Evolutionary conservation across 2,113 vertebrate species (phyloP).

Genomic region (Rhodinocichla rosea): DNA sequence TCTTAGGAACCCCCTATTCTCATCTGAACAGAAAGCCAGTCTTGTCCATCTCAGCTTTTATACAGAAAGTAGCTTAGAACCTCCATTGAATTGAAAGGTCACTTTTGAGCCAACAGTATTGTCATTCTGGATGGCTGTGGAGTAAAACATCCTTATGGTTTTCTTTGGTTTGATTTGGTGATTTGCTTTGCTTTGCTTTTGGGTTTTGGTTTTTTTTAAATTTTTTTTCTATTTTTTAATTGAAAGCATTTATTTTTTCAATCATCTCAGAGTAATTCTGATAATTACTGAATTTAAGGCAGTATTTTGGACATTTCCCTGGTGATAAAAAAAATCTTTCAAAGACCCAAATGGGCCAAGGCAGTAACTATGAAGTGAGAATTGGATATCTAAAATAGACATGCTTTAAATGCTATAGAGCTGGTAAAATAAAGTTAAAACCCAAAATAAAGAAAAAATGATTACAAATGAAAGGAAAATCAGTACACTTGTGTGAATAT

Average conservation of each 20-base stretch:
- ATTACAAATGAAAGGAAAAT: background rate
- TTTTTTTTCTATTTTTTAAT: background rate
- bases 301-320: background rate
- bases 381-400: fast-evolving
- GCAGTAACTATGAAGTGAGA: background rate
- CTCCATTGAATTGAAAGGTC: background rate
- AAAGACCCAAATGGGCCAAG: background rate
- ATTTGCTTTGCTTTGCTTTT: background rate
- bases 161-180: background rate
- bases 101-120: background rate
- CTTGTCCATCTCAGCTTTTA: background rate
- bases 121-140: background rate
- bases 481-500: background rate
- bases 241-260: background rate
- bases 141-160: background rate
- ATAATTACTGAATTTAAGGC: background rate
- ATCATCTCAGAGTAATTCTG: background rate
- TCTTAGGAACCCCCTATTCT: background rate
- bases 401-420: background rate
- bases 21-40: background rate
- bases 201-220: fast-evolving
- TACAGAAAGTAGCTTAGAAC: background rate
- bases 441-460: fast-evolving
- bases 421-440: background rate
- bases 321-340: background rate